Evolutionary conservation across 1,140 invertebrate genomes (phyloP), one percentile per base, ranked within the genome.

Genomic region (Harpegnathos saltator): DNA sequence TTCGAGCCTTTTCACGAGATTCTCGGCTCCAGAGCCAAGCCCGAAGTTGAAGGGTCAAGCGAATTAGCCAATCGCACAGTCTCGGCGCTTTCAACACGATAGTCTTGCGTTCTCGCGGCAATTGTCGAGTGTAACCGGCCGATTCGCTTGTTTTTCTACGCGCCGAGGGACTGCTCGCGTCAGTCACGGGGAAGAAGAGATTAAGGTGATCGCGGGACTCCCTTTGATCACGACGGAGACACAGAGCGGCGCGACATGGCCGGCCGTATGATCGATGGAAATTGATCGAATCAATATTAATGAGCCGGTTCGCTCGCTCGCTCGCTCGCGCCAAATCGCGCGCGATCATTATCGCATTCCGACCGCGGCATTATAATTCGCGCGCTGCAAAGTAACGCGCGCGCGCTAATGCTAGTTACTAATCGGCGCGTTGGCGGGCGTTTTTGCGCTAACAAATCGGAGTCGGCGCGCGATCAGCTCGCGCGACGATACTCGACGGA

Each of bases 211-310:
- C 9, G 50, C 54, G 29, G 5, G 5, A 33, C 54, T n/a, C 59
- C 19, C 17, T 63, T 74, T 29, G 62, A 62, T 82, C 29, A 52
- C 54, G 74, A 85, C 56, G 77, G 50, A 71, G 69, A 75, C 69
- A 33, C 44, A 56, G 29, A 11, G 63, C 33, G 15, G 56, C 62
- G 59, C 58, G 61, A 38, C 50, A 48, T 11, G 50, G 33, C 80
- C 56, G 66, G 19, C 14, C 17, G 24, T 54, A 44, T 73, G 80
- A 85, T 85, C 83, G 71, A 86, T 85, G 83, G 72, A 82, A 74
- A 75, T 86, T 62, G 77, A 83, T 72, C 17, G 26, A 54, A 86
- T 86, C 72, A 73, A 83, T 87, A 83, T 85, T 87, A 86, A 87
- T 86, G 66, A 77, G 14, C 33, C 59, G 33, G 52, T 29, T n/a